These are phyloP conservation scores for Sceloporus tristichus DNA, from an alignment of 2,113 vertebrate genomes.

Conservation along the genomic window DNA sequence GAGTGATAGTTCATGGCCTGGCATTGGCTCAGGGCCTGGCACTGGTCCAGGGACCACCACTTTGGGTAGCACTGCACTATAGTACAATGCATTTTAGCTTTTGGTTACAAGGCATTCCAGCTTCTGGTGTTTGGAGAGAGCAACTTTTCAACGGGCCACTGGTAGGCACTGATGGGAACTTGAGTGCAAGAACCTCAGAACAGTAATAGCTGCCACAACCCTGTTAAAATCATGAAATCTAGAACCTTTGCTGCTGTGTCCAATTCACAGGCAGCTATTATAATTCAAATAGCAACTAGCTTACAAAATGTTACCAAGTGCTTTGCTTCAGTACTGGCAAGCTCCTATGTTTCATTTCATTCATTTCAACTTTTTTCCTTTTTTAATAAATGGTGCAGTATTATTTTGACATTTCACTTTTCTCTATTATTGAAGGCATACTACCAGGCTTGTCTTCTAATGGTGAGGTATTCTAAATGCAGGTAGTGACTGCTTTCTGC, in stretches of 20 bases:
- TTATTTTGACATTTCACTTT: slow-evolving; percentile 20
- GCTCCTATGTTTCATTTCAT: neutral
- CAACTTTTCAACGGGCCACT: no score
- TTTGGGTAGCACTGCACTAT: no score
- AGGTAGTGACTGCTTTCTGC: neutral
- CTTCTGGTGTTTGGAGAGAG: no score
- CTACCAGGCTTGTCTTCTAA: neutral
- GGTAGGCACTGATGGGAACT: neutral
- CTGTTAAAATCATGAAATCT: neutral
- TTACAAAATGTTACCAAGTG: slow-evolving; percentile 17
- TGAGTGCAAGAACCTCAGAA: neutral
- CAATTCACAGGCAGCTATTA: neutral
- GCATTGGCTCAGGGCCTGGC: no score
- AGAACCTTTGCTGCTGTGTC: neutral
- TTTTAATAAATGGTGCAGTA: slow-evolving; percentile 21
- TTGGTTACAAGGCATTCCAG: no score
- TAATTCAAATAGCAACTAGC: slow-evolving; percentile 14
- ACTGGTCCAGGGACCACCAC: no score
- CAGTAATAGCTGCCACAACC: no score
- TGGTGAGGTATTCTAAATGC: neutral
- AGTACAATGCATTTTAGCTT: no score
- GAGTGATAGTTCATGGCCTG: no score
- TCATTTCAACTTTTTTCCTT: slow-evolving; percentile 20
- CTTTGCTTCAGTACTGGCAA: slow-evolving; percentile 4
- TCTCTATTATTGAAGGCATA: neutral